Base-by-base conservation (phyloP, 2,113 vertebrate genomes). In the Lepisosteus osseus region DNA sequence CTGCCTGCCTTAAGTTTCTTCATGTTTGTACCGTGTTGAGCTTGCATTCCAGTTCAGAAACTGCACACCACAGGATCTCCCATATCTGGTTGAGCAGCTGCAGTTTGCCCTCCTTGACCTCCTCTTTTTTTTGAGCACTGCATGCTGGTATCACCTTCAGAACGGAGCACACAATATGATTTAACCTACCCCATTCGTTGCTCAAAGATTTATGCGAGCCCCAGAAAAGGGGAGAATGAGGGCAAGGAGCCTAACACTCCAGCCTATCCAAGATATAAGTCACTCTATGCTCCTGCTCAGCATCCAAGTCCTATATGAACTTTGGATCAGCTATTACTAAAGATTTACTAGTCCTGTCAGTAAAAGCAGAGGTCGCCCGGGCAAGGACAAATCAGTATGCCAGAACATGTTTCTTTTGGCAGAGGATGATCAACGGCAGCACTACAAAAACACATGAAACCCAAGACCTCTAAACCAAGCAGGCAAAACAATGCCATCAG, bases 11-110 rank as follows among this genome's bases (percentile, higher is more conserved):
- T 6, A 51, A 6, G 1, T 1, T 1, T 61, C 17, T 17, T 7
- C 40, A 66, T 3, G 5, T 14, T n/a, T 47, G 42, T 42, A 44
- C 45, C 44, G 51, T 74, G n/a, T 64, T 64, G n/a, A 43, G 61
- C 54, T 42, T 68, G 56, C 40, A 72, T 54, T 77, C 68, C 56
- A 43, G 40, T 12, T 55, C 40, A 43, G 67, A 8, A 42, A 61
- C 59, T 12, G 44, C 54, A 56, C 17, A 69, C 51, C 66, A 41
- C 66, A 41, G 2, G 54, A 6, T 61, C 51, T 74, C 61, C 15
- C 9, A 44, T 4, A 70, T 69, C 62, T 63, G 57, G 72, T n/a
- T n/a, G 13, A 13, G 67, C 70, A 73, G 56, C 77, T 70, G 70
- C 29, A 55, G 41, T 64, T 56, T 55, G 41, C 2, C 45, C 70